phyloP scores from a whole-genome alignment of 2,888 invertebrate genomes.

The Osedax frankpressi region DNA sequence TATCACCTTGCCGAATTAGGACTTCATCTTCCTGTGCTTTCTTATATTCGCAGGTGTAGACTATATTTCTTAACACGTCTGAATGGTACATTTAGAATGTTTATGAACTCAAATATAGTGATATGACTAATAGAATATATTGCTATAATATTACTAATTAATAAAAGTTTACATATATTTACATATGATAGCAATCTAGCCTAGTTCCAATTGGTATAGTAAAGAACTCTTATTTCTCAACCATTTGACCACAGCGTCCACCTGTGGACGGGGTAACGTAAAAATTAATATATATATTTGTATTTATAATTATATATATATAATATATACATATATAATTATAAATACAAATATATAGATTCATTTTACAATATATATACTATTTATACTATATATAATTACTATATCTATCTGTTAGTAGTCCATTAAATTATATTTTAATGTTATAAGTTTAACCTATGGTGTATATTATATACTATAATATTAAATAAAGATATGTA shows the following conservation, averaged over 20 bases:
- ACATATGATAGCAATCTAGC: constrained; percentile 9
- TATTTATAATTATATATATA: neutral
- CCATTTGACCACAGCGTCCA: neutral
- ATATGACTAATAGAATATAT: too few species aligned
- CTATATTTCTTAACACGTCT: constrained; percentile 36
- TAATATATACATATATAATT: neutral
- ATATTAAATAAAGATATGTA: too few species aligned
- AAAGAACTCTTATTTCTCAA: neutral
- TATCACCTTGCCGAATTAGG: constrained; percentile 38
- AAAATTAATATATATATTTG: neutral
- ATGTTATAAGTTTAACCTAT: too few species aligned
- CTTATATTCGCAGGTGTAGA: constrained; percentile 33
- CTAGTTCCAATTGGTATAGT: neutral
- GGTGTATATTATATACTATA: too few species aligned
- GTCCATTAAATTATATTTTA: too few species aligned
- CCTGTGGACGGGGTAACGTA: neutral
- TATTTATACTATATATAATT: too few species aligned
- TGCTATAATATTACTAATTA: too few species aligned
- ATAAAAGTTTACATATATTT: too few species aligned
- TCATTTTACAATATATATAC: too few species aligned
- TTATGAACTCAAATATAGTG: too few species aligned
- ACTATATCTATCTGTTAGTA: too few species aligned
- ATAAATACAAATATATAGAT: neutral
- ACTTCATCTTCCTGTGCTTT: constrained; percentile 33
- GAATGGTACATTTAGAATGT: too few species aligned